Conservation (phyloP, 2,113 vertebrate genomes). For the Psilopogon haemacephalus region DNA sequence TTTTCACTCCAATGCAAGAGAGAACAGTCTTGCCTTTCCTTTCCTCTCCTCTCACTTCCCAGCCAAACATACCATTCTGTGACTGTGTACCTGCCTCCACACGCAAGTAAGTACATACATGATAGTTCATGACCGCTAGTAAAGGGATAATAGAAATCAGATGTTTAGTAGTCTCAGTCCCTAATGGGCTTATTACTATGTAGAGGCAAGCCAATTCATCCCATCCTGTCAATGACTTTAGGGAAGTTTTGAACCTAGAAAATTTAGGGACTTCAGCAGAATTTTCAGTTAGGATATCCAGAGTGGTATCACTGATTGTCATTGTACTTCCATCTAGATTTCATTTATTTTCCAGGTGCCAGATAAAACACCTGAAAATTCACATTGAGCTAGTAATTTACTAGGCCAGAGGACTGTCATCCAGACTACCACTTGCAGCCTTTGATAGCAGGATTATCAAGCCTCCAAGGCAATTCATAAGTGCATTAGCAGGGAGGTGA, state of each 20-base stretch:
- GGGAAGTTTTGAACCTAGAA: not conserved
- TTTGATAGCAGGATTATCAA: constrained; percentile 41
- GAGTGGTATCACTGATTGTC: not conserved
- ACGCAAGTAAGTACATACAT: not conserved
- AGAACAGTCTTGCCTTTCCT: not conserved
- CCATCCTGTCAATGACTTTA: not conserved
- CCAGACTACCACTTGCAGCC: not conserved
- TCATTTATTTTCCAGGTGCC: not conserved
- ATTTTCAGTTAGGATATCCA: not conserved
- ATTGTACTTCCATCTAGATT: not conserved
- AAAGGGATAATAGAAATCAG: not conserved
- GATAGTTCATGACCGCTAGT: not conserved
- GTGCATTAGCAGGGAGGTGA: not conserved
- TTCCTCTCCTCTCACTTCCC: not conserved
- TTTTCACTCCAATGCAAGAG: not conserved
- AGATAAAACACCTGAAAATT: not conserved
- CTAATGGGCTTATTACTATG: not conserved
- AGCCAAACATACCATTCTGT: not conserved
- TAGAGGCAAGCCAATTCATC: not conserved
- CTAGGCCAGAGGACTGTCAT: not conserved
- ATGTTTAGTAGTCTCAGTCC: not conserved
- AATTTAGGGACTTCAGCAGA: not conserved
- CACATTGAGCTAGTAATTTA: not conserved
- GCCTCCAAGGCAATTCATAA: constrained; percentile 10
- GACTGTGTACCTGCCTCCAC: not conserved